phyloP scores from a whole-genome alignment of 2,888 invertebrate species.

The Morinoia aosen region DNA sequence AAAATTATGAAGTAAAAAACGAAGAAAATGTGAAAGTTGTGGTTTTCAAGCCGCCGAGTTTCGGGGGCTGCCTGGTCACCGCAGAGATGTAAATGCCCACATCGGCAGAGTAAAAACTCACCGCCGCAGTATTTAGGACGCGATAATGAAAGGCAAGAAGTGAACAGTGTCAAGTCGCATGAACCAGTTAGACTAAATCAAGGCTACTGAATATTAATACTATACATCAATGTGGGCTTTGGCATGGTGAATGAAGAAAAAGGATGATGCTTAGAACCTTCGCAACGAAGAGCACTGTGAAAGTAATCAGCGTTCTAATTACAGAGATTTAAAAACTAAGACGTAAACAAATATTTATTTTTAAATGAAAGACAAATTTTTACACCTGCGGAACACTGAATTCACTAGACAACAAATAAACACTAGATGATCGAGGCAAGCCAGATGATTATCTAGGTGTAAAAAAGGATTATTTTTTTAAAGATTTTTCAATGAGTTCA shows the following conservation, averaged over 20 bases:
- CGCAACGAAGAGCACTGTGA: not conserved
- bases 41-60: not conserved
- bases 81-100: not conserved
- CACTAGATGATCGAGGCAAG: too few relatives aligned
- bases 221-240: not conserved
- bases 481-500: too few relatives aligned
- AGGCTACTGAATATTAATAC: not conserved
- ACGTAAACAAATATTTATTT: too few relatives aligned
- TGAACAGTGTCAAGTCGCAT: not conserved
- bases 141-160: not conserved
- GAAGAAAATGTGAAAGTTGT: not conserved
- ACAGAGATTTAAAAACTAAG: too few relatives aligned
- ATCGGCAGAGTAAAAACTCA: not conserved
- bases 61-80: not conserved
- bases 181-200: not conserved
- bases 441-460: too few relatives aligned
- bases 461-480: too few relatives aligned
- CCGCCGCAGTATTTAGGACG: not conserved
- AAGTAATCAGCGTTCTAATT: not conserved
- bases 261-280: not conserved
- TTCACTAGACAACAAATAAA: too few relatives aligned
- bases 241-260: not conserved
- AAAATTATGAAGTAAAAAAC: not conserved
- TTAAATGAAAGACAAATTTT: too few relatives aligned
- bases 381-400: too few relatives aligned